Evolutionary conservation across 2,113 vertebrate genomes (phyloP), one percentile per base, ranked within the genome.

Genomic region (Sorex araneus): DNA sequence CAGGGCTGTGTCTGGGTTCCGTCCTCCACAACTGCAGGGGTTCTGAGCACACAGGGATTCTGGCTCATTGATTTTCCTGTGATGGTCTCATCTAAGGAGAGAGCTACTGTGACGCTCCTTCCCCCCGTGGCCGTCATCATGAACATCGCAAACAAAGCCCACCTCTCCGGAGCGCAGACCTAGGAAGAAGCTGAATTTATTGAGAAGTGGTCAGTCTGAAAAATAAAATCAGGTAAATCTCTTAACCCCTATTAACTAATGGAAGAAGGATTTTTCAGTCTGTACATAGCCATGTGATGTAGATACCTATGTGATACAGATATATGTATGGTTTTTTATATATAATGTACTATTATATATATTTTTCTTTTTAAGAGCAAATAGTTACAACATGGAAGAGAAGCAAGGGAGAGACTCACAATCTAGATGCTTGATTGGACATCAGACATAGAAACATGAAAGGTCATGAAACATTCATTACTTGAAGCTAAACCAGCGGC

Each of bases 221-320:
- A 84, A 94, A 73, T 47, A 64, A 8, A 83, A 92, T 76, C 57
- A 40, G 43, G 43, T 73, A 77, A 81, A 60, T 70, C 84, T 93
- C 67, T 81, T 92, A 75, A 81, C 87, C 91, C 70, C 64, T 12
- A 45, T 8, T 27, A 89, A 81, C 30, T 81, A 23, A 23, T 45
- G n/a, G 19, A 84, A 79, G 64, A 84, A 94, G 60, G 57, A 71
- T 60, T 85, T 85, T 90, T 77, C 85, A 95, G 71, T 63, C 27
- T 23, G 19, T 32, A 23, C 6, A 50, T 47, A 47, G 11, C 45
- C 11, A 47, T 47, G 45, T 69, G 27, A 66, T 66, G 27, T 66
- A 66, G 64, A 66, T 66, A 66, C 18, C 15, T 66, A 60, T 6
- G 21, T 19, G 57, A 60, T 71, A 32, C 8, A n/a, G 40, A 34